Conservation (phyloP, 2,113 vertebrate genomes). For the Verasper variegatus region DNA sequence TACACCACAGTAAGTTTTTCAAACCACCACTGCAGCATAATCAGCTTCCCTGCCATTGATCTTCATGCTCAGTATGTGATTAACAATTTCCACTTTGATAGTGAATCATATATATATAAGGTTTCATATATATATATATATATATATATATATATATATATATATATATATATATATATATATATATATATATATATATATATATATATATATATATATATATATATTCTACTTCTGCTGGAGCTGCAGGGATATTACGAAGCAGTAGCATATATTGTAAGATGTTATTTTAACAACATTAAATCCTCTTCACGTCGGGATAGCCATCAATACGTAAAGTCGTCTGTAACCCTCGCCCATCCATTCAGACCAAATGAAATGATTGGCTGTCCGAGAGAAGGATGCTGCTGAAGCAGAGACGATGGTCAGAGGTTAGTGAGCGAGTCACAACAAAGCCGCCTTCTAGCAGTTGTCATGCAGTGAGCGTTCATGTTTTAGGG, state of each 20-base stretch:
- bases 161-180: neutral
- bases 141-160: neutral
- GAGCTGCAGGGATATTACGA: neutral
- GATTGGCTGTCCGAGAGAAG: no score
- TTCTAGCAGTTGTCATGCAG: no score
- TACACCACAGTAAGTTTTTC: neutral
- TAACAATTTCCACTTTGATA: conserved; percentile 1
- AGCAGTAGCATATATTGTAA: neutral
- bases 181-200: neutral
- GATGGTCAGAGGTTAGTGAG: no score
- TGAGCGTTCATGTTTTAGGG: no score
- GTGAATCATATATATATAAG: conserved; percentile 4
- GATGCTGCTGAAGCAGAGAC: no score
- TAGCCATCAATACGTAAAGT: no score
- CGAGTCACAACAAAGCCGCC: no score
- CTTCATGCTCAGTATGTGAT: no score
- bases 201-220: neutral
- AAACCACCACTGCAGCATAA: neutral
- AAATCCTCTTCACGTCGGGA: no score
- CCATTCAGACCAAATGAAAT: no score
- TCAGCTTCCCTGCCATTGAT: neutral
- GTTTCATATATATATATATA: neutral
- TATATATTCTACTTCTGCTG: neutral
- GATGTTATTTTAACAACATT: no score
- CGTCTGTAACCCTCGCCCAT: no score